phyloP scores from a whole-genome alignment of 2,113 vertebrate species.

The Microcebus murinus region DNA sequence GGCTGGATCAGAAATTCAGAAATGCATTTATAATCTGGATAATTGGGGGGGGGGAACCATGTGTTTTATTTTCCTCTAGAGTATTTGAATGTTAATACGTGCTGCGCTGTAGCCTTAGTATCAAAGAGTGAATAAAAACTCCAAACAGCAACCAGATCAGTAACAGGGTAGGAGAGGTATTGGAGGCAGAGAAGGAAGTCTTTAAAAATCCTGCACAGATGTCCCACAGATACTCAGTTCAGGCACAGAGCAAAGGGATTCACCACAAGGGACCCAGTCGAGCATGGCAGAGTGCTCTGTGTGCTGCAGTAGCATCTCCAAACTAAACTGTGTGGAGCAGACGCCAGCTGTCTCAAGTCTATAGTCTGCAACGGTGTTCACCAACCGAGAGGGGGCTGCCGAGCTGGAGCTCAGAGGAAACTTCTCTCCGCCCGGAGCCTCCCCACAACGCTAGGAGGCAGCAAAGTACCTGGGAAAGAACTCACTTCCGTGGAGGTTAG shows the following conservation, averaged over 20 bases:
- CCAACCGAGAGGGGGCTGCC: background rate
- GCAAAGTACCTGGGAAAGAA: constrained; percentile 72
- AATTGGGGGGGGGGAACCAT: background rate
- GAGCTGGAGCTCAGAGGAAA: background rate
- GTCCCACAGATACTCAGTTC: background rate
- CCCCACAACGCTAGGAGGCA: constrained; percentile 67
- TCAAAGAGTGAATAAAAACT: background rate
- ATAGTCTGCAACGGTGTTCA: background rate
- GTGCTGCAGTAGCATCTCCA: background rate
- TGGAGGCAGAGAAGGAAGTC: background rate
- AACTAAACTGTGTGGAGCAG: background rate
- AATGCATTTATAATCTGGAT: background rate
- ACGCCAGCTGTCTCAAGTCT: background rate
- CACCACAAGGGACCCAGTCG: no score
- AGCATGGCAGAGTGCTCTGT: background rate
- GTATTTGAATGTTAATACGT: background rate
- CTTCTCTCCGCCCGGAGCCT: background rate
- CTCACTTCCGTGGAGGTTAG: background rate
- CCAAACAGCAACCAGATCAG: background rate
- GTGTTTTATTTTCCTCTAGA: background rate
- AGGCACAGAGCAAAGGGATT: background rate
- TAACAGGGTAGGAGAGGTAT: background rate
- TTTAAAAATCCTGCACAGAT: background rate
- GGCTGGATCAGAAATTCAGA: background rate
- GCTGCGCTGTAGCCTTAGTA: background rate